A percentile compares a stretch with the other conserved stretches of the same genome.
phyloP scores from a whole-genome alignment of 2,888 invertebrate species.

The Parapristionchus giblindavisi region DNA sequence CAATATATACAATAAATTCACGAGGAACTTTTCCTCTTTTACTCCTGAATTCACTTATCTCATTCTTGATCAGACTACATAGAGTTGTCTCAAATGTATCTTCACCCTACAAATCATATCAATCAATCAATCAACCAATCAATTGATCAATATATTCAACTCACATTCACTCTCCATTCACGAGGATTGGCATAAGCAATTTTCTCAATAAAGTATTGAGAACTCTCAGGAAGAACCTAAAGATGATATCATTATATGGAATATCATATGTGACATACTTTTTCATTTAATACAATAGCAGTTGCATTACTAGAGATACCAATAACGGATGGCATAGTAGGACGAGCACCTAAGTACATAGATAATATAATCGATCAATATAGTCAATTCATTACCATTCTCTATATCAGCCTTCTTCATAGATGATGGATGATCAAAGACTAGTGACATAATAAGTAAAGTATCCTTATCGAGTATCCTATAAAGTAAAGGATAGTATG shows the following conservation, averaged over 20 bases:
- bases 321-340: conserved; percentile 4
- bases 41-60: background rate
- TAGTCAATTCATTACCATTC: background rate
- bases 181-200: conserved; percentile 26
- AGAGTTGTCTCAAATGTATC: no score
- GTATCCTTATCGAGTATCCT: background rate
- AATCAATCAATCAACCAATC: no score
- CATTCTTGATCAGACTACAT: no score
- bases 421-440: conserved; percentile 17
- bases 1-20: conserved; percentile 12
- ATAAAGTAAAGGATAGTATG: background rate
- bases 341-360: background rate
- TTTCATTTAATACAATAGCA: background rate
- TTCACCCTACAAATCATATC: no score
- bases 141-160: no score
- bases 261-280: no score
- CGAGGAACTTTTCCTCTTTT: background rate
- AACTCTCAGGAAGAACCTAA: background rate
- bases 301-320: conserved; percentile 9
- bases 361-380: background rate
- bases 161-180: no score
- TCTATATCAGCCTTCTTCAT: conserved; percentile 26
- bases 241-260: no score
- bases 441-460: conserved; percentile 22
- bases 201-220: conserved; percentile 25